Base-by-base conservation (phyloP, 2,113 vertebrate genomes). In the Mixornis gularis region DNA sequence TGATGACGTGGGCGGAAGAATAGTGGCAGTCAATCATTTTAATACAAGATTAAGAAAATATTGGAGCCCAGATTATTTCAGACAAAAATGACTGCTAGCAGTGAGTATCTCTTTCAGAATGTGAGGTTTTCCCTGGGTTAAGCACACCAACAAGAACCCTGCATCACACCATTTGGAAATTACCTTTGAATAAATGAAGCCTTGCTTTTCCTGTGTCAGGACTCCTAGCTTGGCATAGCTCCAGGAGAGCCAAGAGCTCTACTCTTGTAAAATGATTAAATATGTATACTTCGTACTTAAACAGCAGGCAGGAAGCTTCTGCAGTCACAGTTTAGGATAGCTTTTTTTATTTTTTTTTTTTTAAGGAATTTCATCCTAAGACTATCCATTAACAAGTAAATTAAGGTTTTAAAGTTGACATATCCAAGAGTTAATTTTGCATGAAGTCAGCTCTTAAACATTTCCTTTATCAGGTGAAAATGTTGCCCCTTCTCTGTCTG, bases 361-460 rank as follows among this genome's bases (percentile, higher is more conserved):
- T 82, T 27, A 72, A 87, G 87, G 82, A 90, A 70, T 85, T 69
- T 93, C 29, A 9, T 92, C 89, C 4, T 5, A 89, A 80, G 63
- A 79, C 76, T 73, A 91, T 71, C 80, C 58, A 79, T 94, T 93
- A 90, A 90, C 41, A 90, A 92, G 92, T 84, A 96, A 94, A 95
- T 92, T 95, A 89, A 91, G 71, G 70, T 70, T 95, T 71, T 93
- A 95, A 95, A 92, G 62, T 22, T 79, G 87, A 83, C 90, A 56
- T 91, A 92, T 66, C 88, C 71, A 53, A 92, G 92, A 94, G 88
- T 93, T 96, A 94, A 95, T 96, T 96, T 95, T 96, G 76, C 53
- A 93, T 97, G 82, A 97, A 92, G 93, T 97, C 95, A 96, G 72
- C 86, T 92, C 77, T 96, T 78, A 94, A 95, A 96, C 90, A 96